Evolutionary conservation across 2,113 vertebrate genomes (phyloP).

Genomic region (Ondatra zibethicus): DNA sequence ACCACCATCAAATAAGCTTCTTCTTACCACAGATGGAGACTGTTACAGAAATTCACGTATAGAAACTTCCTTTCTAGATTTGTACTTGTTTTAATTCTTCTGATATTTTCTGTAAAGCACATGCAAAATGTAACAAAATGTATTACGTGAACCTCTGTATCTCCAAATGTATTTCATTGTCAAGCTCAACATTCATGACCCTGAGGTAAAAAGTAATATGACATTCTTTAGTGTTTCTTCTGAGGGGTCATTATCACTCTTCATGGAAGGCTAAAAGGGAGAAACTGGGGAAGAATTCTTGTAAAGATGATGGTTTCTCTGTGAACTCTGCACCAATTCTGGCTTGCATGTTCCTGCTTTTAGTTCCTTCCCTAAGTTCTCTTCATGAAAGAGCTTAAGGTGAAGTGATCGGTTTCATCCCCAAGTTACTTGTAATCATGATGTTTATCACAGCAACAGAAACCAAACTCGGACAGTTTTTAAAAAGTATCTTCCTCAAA

Average conservation of each 20-base stretch:
- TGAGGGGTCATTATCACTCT: background rate
- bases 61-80: background rate
- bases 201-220: background rate
- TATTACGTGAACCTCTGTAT: background rate
- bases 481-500: background rate
- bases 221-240: background rate
- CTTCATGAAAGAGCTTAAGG: background rate
- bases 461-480: background rate
- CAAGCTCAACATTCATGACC: background rate
- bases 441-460: background rate
- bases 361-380: background rate
- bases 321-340: background rate
- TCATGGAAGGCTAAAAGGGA: background rate
- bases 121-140: background rate
- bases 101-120: background rate
- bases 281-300: background rate
- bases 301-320: background rate
- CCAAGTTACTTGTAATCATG: background rate
- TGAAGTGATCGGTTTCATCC: background rate
- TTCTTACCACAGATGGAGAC: background rate
- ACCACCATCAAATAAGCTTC: too few species aligned
- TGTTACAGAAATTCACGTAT: background rate
- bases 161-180: background rate
- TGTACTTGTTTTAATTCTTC: background rate
- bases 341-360: background rate